A percentile compares a stretch with the other conserved stretches of the same genome.
Evolutionary conservation across 2,113 vertebrate genomes (phyloP).

Genomic region (Corvus hawaiiensis): DNA sequence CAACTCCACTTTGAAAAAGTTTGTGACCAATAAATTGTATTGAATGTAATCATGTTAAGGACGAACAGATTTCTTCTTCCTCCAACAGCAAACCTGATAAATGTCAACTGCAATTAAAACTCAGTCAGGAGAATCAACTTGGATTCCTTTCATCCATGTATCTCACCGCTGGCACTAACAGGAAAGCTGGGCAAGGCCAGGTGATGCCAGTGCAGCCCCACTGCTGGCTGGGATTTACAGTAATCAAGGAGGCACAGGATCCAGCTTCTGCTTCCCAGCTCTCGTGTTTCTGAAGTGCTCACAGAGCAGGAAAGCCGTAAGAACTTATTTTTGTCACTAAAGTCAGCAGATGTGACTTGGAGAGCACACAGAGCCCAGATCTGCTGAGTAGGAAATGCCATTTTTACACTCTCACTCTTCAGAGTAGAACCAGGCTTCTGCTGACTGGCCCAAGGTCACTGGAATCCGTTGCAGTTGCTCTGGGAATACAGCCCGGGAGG

Average conservation of each 20-base stretch:
- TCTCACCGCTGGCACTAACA: neutral
- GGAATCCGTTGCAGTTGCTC: neutral
- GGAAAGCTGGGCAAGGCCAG: neutral
- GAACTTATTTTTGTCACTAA: slow-evolving; percentile 29
- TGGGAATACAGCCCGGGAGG: slow-evolving; percentile 6
- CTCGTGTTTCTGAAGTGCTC: neutral
- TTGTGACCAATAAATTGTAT: neutral
- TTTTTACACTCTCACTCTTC: slow-evolving; percentile 30
- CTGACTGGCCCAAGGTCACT: slow-evolving; percentile 37
- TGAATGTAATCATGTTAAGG: neutral
- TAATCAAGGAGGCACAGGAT: neutral
- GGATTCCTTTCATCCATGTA: neutral
- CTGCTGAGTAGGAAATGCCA: slow-evolving; percentile 57
- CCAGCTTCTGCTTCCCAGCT: slow-evolving; percentile 4
- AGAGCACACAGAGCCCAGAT: neutral
- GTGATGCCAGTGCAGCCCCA: neutral
- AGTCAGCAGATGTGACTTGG: slow-evolving; percentile 58
- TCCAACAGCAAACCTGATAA: neutral
- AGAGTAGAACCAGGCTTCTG: neutral
- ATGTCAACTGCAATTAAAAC: neutral
- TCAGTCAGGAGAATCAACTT: neutral
- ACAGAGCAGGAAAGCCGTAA: neutral
- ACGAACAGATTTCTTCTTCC: neutral
- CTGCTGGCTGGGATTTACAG: neutral
- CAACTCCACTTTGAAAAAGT: neutral